phyloP scores from a whole-genome alignment of 2,888 invertebrate genomes.

The Zaprionus lineosus region DNA sequence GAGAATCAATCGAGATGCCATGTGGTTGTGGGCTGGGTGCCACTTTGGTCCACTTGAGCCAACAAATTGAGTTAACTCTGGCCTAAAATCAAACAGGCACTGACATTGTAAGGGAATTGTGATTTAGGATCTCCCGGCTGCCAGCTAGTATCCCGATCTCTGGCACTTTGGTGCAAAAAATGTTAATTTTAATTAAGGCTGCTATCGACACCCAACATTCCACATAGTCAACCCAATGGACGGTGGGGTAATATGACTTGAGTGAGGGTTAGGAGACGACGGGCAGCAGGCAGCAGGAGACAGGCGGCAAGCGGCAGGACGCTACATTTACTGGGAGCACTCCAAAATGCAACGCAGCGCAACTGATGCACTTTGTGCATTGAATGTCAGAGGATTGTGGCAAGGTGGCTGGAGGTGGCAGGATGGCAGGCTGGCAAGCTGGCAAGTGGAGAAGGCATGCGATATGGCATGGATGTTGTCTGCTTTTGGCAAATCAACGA shows the following conservation, averaged over 20 bases:
- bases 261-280: too few species aligned
- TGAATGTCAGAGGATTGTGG: slow-evolving; percentile 15
- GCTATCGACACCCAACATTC: slow-evolving; percentile 76
- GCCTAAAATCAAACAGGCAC: slow-evolving; percentile 65
- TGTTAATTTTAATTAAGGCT: slow-evolving; percentile 77
- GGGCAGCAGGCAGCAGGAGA: slow-evolving; percentile 36
- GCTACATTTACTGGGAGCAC: slow-evolving; percentile 56
- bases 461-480: slow-evolving; percentile 34
- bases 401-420: too few species aligned
- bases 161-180: slow-evolving; percentile 69
- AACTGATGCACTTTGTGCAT: slow-evolving; percentile 73
- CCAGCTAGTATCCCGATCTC: slow-evolving; percentile 27
- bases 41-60: slow-evolving; percentile 26
- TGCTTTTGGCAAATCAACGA: slow-evolving; percentile 68
- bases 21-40: slow-evolving; percentile 3
- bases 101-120: slow-evolving; percentile 54
- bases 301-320: slow-evolving; percentile 13
- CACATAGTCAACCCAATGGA: too few species aligned
- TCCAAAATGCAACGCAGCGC: slow-evolving; percentile 76
- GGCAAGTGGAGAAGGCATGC: slow-evolving; percentile 8
- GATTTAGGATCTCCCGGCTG: neutral
- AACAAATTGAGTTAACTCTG: slow-evolving; percentile 73
- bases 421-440: too few species aligned
- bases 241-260: too few species aligned
- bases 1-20: slow-evolving; percentile 66